These are phyloP conservation scores for Bradynema listronoti DNA, from an alignment of 1,140 invertebrate genomes.

Conservation along the genomic window DNA sequence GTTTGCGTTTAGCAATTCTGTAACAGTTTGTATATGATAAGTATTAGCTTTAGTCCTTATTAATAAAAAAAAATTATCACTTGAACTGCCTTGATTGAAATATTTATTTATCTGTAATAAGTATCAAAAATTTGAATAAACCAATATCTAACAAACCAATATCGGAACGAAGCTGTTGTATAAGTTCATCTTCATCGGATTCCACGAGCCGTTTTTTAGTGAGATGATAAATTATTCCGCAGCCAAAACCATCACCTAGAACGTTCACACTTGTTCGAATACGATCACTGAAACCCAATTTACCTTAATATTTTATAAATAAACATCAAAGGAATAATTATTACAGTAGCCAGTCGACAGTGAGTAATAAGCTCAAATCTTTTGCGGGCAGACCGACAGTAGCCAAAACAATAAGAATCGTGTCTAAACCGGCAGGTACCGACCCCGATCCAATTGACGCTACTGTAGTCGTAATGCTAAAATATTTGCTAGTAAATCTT, in stretches of 20 bases:
- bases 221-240: conserved; percentile 74
- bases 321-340: conserved; percentile 56
- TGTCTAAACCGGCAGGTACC: conserved; percentile 86
- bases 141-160: conserved; percentile 27
- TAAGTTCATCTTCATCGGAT: conserved; percentile 41
- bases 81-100: neutral
- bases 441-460: conserved; percentile 92
- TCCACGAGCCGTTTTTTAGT: conserved; percentile 58
- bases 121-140: conserved; percentile 6
- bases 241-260: conserved; percentile 78
- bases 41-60: too few relatives aligned
- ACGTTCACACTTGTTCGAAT: conserved; percentile 94
- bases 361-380: conserved; percentile 81
- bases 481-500: conserved; percentile 16
- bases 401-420: conserved; percentile 92
- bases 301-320: conserved; percentile 19
- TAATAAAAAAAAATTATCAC: neutral
- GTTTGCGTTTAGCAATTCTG: too few relatives aligned
- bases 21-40: too few relatives aligned
- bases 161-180: conserved; percentile 37
- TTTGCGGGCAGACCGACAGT: conserved; percentile 84
- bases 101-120: neutral
- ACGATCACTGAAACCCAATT: conserved; percentile 70
- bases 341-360: conserved; percentile 92
- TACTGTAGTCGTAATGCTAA: conserved; percentile 80